These are phyloP conservation scores for Danio kyathit DNA, from an alignment of 2,797 vertebrate species.

Conservation along the genomic window DNA sequence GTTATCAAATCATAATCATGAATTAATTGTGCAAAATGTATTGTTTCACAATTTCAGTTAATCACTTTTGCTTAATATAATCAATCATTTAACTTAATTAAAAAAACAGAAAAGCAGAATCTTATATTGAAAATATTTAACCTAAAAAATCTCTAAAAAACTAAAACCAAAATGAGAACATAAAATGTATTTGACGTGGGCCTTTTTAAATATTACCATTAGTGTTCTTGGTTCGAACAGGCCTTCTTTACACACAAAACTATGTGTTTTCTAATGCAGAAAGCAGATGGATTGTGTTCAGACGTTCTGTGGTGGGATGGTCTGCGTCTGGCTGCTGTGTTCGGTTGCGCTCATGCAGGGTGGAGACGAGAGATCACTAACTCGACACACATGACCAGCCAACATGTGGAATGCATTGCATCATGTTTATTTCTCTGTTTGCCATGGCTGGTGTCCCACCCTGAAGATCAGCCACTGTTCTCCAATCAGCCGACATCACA, in stretches of 20 bases:
- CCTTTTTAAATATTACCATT: too few relatives aligned
- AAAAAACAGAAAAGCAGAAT: too few relatives aligned
- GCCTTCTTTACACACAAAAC: neutral
- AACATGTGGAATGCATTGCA: constrained; percentile 9
- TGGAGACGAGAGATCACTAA: constrained; percentile 15
- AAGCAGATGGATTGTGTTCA: neutral
- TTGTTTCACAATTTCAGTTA: too few relatives aligned
- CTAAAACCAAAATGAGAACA: too few relatives aligned
- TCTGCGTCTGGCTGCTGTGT: neutral
- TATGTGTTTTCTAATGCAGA: neutral
- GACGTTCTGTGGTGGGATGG: neutral
- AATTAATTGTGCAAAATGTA: too few relatives aligned
- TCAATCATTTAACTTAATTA: too few relatives aligned
- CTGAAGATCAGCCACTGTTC: constrained; percentile 48
- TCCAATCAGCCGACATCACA: constrained; percentile 55
- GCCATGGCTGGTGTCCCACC: constrained; percentile 3
- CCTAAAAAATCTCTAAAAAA: too few relatives aligned
- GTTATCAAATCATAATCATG: too few relatives aligned
- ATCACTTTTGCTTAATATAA: too few relatives aligned
- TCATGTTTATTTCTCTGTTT: constrained; percentile 1
- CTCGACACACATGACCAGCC: constrained; percentile 18
- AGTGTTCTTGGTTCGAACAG: neutral
- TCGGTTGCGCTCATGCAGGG: neutral
- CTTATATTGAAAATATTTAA: too few relatives aligned
- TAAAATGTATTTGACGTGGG: too few relatives aligned